Conservation (phyloP, 2,113 vertebrate genomes). For the Tetraodon nigroviridis region DNA sequence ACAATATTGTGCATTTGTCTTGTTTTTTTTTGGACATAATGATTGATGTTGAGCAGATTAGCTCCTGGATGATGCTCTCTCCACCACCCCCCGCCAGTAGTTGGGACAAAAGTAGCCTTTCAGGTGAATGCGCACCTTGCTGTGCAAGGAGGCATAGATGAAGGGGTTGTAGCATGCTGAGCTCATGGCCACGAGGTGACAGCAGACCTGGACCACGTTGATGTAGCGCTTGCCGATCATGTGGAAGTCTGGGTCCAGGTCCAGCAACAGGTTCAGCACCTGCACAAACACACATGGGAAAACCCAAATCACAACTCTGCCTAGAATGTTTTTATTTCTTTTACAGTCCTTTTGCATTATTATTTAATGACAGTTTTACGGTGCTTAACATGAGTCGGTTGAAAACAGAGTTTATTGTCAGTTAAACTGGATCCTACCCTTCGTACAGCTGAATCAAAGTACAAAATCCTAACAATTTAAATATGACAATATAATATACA, state of each 20-base stretch:
- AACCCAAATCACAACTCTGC: neutral
- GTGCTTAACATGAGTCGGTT: too few species aligned
- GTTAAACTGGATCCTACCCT: too few species aligned
- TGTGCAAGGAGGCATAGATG: conserved; percentile 80
- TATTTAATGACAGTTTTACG: too few species aligned
- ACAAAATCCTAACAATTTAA: too few species aligned
- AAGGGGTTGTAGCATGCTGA: conserved; percentile 81
- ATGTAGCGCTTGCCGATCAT: conserved; percentile 75
- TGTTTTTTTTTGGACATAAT: conserved; percentile 7
- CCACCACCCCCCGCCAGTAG: conserved; percentile 4
- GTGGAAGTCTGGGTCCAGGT: conserved; percentile 74
- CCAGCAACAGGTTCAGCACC: conserved; percentile 76
- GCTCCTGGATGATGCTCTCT: conserved; percentile 23
- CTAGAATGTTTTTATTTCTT: too few species aligned
- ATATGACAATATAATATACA: too few species aligned
- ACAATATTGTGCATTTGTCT: neutral
- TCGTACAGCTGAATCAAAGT: too few species aligned
- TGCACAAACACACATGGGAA: conserved; percentile 44
- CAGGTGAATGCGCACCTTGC: conserved; percentile 74
- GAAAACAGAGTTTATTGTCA: too few species aligned
- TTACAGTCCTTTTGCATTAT: too few species aligned
- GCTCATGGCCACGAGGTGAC: conserved; percentile 78
- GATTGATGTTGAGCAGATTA: conserved; percentile 19
- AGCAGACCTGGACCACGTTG: conserved; percentile 75
- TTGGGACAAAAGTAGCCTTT: conserved; percentile 57